Conservation (phyloP, 1,140 invertebrate species). For the Aporrectodea caliginosa region DNA sequence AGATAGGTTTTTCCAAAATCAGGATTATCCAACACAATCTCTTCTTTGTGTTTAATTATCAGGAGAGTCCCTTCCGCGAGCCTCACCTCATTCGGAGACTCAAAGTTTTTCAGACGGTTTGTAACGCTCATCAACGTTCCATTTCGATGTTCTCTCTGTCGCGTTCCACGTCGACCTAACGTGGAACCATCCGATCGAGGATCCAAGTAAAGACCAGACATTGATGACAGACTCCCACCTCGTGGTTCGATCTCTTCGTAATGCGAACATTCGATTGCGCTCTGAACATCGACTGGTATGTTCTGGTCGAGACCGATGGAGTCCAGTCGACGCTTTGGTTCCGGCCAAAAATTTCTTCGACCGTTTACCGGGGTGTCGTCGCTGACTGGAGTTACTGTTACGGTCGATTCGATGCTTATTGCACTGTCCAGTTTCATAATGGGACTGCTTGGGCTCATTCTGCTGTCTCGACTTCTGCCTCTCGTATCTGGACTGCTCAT, state of each 20-base stretch:
- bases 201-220: conserved; percentile 14
- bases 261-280: conserved; percentile 21
- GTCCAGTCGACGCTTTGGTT: not conserved
- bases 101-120: not conserved
- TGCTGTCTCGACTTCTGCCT: too few species aligned
- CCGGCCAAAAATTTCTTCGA: not conserved
- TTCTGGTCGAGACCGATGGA: not conserved
- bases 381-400: not conserved
- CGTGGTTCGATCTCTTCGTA: conserved; percentile 33
- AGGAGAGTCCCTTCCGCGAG: not conserved
- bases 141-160: conserved; percentile 3
- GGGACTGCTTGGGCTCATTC: too few species aligned
- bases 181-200: conserved; percentile 12
- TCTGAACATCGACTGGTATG: not conserved
- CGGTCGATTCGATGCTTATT: too few species aligned
- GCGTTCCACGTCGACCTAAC: not conserved
- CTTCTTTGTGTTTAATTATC: not conserved
- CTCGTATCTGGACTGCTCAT: too few species aligned
- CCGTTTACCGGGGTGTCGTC: not conserved
- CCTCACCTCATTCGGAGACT: not conserved
- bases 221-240: not conserved
- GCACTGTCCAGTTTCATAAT: too few species aligned
- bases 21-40: not conserved
- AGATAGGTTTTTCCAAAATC: conserved; percentile 15
- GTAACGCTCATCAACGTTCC: not conserved